Evolutionary conservation across 2,797 vertebrate genomes (phyloP), one percentile per base, ranked within the genome.

Genomic region (Sciaenops ocellatus): DNA sequence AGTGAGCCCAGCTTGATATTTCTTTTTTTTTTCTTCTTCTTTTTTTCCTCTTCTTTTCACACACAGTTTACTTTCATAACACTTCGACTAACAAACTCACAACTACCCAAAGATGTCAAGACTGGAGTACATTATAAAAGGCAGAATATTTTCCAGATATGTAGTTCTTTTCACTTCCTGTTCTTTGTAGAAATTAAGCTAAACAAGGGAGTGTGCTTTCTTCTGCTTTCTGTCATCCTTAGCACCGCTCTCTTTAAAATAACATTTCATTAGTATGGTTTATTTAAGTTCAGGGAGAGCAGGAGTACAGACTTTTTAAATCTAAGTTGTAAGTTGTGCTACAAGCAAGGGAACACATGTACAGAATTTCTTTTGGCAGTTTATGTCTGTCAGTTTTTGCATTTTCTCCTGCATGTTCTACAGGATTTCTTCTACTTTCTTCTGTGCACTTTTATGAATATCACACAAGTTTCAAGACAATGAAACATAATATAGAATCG

Each of bases 1-100:
- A 82, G 50, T 18, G 22, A 44, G 85, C 85, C 85, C 79, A 77
- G 83, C 80, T 86, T 79, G 34, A 79, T 61, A 59, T 72, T 41
- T 42, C 4, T n/a, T 46, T 22, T 61, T 44, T 67, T 66, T 34
- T 38, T 38, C 22, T 6, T 10, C 3, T 6, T 7, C 30, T 30
- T 8, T 38, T 8, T 38, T n/a, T n/a, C n/a, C 34, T 9, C 34
- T 8, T 34, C 34, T 34, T 44, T 44, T 41, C 41, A 17, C 64
- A 52, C n/a, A 54, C 46, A 57, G n/a, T 68, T 74, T 56, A 71
- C 22, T 78, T 85, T 79, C 8, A 24, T 28, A 70, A 56, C 34
- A 59, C 69, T 82, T 79, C 1, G 6, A n/a, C 30, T 69, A 60
- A 85, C 68, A 84, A 80, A 86, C 55, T 57, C 50, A 65, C 38